phyloP scores from a whole-genome alignment of 2,113 vertebrate species.

The Aepyceros melampus region DNA sequence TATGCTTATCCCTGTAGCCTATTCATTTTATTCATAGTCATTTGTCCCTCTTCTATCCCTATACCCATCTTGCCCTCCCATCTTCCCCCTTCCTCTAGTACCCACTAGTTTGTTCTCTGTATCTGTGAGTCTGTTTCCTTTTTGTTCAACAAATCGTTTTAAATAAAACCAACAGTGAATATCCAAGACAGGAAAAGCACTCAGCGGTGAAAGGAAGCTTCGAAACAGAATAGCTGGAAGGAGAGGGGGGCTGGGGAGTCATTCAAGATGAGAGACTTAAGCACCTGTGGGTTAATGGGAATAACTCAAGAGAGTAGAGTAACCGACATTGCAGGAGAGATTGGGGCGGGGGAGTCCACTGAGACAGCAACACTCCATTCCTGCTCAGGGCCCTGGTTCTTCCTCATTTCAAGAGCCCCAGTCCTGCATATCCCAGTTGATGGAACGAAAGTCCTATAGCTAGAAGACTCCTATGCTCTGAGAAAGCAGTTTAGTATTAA shows the following conservation, averaged over 20 bases:
- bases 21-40: not conserved
- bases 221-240: not conserved
- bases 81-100: not conserved
- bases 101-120: not conserved
- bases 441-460: not conserved
- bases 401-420: not conserved
- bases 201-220: not conserved
- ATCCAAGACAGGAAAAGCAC: not conserved
- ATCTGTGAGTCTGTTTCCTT: not conserved
- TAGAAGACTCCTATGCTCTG: not conserved
- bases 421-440: not conserved
- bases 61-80: not conserved
- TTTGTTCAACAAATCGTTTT: not conserved
- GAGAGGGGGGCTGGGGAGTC: not conserved
- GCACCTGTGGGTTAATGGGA: not conserved
- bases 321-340: not conserved
- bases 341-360: accelerated
- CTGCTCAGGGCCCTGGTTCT: not conserved
- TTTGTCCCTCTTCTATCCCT: not conserved
- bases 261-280: not conserved
- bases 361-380: not conserved
- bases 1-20: not conserved
- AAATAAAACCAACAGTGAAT: not conserved
- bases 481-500: not conserved
- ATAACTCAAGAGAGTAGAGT: not conserved